A percentile compares a stretch with the other conserved stretches of the same genome.
These are phyloP conservation scores for Fulmarus glacialis DNA, from an alignment of 2,113 vertebrate species.

Conservation along the genomic window DNA sequence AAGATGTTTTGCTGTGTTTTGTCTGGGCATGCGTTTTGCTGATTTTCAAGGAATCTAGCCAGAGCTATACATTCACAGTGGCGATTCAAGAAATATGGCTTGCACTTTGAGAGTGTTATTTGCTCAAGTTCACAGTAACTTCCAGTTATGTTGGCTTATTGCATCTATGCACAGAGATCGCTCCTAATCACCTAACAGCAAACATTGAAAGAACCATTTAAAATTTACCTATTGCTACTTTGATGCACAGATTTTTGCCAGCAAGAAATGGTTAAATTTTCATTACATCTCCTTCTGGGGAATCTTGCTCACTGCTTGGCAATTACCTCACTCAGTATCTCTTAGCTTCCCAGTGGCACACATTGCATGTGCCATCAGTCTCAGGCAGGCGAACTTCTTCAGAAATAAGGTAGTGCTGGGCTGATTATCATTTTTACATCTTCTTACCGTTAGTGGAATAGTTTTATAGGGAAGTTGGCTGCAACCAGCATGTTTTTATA, in stretches of 20 bases:
- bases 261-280: not conserved
- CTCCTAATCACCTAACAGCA: not conserved
- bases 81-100: not conserved
- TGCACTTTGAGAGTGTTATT: not conserved
- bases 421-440: not conserved
- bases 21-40: not conserved
- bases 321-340: not conserved
- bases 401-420: not conserved
- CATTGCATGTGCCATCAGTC: not conserved
- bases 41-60: not conserved
- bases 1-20: not conserved
- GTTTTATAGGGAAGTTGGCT: not conserved
- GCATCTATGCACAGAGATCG: not conserved
- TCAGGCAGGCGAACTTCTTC: not conserved
- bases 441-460: not conserved
- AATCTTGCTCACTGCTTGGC: not conserved
- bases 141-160: not conserved
- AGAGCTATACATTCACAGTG: not conserved
- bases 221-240: not conserved
- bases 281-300: not conserved
- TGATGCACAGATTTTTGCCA: not conserved
- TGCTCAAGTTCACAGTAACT: not conserved
- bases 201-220: not conserved
- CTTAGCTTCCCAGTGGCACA: not conserved
- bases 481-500: not conserved